Base-by-base conservation (phyloP, 1,140 invertebrate genomes). In the Zaprionus camerounensis region DNA sequence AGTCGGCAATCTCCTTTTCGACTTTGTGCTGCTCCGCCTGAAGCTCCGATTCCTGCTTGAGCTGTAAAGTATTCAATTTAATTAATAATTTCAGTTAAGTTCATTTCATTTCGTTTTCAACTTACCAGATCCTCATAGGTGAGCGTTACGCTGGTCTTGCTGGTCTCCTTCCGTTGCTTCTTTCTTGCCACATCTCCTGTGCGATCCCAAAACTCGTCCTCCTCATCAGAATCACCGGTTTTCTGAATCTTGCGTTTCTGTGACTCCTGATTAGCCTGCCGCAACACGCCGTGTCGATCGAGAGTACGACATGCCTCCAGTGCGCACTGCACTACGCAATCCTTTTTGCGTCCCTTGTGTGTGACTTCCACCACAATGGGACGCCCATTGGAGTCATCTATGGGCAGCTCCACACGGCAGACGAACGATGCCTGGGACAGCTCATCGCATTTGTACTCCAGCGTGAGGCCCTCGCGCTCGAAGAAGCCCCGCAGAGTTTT, bases 401-500 rank as follows among this genome's bases (percentile, higher is more conserved):
- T 94, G 1, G 98, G 98, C 51, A 96, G 76, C 82, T 95, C 94
- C 0, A 95, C 94, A 64, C 95, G 94, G 76, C 94, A 95, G 2
- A 94, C 92, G 93, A 97, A 98, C 82, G 97, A 96, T 5, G 96
- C 96, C 38, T 95, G 93, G 9, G 96, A 96, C 83, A 96, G 95
- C 91, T 98, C 97, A 71, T 97, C 95, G 31, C 96, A 96, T 78
- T 97, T 94, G 91, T 98, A 99, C 62, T 96, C 96, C 26, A 99
- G 94, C 68, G 96, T 96, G 38, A 96, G 94, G 0, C 98, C 99
- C 94, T 99, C 98, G 70, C 98, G 94, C 93, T 99, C 98, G 93
- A 98, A 99, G 95, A 98, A 99, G 0, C 97, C 97, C 78, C 97
- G 94, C 5, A 99, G 92, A 2, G 98, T 98, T 93, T 98, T 99